Conservation (phyloP, 1,140 invertebrate genomes). For the Euborellia annulipes region DNA sequence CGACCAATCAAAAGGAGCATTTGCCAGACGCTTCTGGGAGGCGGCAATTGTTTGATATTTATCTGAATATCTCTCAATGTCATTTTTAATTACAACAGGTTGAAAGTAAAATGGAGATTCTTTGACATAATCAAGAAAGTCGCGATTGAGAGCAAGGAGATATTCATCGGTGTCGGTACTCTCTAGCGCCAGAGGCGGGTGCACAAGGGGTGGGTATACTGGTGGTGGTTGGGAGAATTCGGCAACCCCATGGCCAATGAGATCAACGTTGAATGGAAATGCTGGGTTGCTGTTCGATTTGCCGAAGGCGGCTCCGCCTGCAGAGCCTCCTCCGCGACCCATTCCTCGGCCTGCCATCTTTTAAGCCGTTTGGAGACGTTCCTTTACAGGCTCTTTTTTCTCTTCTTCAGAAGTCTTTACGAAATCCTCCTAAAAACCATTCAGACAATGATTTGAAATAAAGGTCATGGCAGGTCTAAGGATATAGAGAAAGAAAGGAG, state of each 20-base stretch:
- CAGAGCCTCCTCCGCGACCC: slow-evolving; percentile 26
- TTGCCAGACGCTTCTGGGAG: slow-evolving; percentile 25
- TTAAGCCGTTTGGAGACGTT: slow-evolving; percentile 10
- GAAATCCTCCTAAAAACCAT: slow-evolving; percentile 23
- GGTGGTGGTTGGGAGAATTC: slow-evolving; percentile 56
- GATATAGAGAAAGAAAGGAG: no score
- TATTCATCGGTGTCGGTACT: slow-evolving; percentile 24
- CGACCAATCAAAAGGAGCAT: slow-evolving; percentile 34
- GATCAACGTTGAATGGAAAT: slow-evolving; percentile 44
- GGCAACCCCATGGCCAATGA: slow-evolving; percentile 39
- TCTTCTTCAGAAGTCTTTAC: slow-evolving; percentile 20
- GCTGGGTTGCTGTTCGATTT: no score
- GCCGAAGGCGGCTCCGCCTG: slow-evolving; percentile 33
- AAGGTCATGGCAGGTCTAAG: no score
- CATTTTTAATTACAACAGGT: slow-evolving; percentile 32
- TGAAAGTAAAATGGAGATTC: slow-evolving; percentile 34
- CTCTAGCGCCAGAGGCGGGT: slow-evolving; percentile 37
- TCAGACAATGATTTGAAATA: no score
- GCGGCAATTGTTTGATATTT: slow-evolving; percentile 36
- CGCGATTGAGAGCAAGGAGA: slow-evolving; percentile 39
- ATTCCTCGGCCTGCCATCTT: slow-evolving; percentile 27
- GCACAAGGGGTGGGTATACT: slow-evolving; percentile 42
- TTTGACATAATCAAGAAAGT: slow-evolving; percentile 37
- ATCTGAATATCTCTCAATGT: slow-evolving; percentile 48
- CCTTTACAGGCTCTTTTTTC: slow-evolving; percentile 15